A percentile compares a stretch with the other conserved stretches of the same genome.
These are phyloP conservation scores for Spea multiplicata DNA, from an alignment of 2,113 vertebrate species.

Conservation along the genomic window DNA sequence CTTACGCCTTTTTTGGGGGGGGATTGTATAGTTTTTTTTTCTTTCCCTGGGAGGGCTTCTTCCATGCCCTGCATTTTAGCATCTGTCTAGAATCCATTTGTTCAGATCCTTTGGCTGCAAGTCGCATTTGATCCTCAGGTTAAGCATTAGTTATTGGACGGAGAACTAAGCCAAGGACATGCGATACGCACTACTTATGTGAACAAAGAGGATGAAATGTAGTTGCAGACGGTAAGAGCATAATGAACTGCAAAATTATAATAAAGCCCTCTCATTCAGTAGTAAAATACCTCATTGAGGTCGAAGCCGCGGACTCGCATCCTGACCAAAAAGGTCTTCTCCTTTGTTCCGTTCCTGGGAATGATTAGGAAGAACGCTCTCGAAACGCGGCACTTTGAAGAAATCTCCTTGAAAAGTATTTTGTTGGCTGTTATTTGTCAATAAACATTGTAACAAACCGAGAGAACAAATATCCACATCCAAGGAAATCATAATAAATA, in stretches of 20 bases:
- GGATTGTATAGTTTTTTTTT: not conserved
- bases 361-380: not conserved
- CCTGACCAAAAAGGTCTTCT: not conserved
- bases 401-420: too few species aligned
- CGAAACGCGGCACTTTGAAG: too few species aligned
- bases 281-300: conserved; percentile 9
- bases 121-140: conserved; percentile 43
- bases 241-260: conserved; percentile 24
- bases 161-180: conserved; percentile 37
- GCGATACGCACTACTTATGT: conserved; percentile 27
- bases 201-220: conserved; percentile 35
- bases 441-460: too few species aligned
- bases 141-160: conserved; percentile 37
- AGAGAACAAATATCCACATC: too few species aligned
- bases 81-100: conserved; percentile 26
- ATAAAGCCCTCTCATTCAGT: not conserved
- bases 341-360: not conserved
- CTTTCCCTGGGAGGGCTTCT: conserved; percentile 23
- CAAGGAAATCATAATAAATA: too few species aligned
- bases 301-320: not conserved
- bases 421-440: too few species aligned
- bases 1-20: not conserved
- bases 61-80: conserved; percentile 15
- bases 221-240: conserved; percentile 34
- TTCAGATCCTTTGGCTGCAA: conserved; percentile 30